Base-by-base conservation (phyloP, 2,113 vertebrate species). In the Eulacestoma nigropectus region DNA sequence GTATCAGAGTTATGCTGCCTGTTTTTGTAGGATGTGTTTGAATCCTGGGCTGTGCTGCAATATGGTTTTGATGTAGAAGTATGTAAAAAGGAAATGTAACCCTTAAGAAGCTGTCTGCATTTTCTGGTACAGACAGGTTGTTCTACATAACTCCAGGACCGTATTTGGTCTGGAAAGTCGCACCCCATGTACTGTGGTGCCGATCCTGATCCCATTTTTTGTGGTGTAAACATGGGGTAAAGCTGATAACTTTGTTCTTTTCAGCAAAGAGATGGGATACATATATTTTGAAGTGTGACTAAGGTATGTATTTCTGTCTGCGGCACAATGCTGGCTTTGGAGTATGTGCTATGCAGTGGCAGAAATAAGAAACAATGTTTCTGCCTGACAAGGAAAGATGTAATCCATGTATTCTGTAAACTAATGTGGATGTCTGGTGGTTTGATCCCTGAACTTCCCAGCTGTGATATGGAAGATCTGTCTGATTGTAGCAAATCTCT, bases 31-130 rank as follows among this genome's bases (percentile, higher is more conserved):
- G 95, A 97, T 96, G 76, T 95, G 46, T 91, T 95, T 97, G 93
- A 97, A 96, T 96, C 93, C 69, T 1, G 3, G 93, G 77, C 88
- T 94, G 23, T 73, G 64, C 94, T 96, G 95, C 93, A 98, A 97
- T 98, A 94, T 98, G 97, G 94, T 97, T 98, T 98, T 98, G 97
- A 98, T 98, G 98, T 97, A 96, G 96, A 96, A 95, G 94, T 97
- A 97, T 97, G 98, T 96, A 87, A 97, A 97, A 97, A 97, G 96
- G 97, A 98, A 98, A 97, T 96, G 89, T 96, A 98, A 97, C 97
- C 95, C 95, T 96, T 97, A 90, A 96, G 96, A 96, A 97, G 93
- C 90, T 97, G 96, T 96, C 96, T 95, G 97, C 84, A 65, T 98
- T 98, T 97, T 84, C 90, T 95, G 88, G 95, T 76, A 95, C 59